Evolutionary conservation across 2,888 invertebrate species (phyloP), one percentile per base, ranked within the genome.

Genomic region (Aproaerema taeniolella): DNA sequence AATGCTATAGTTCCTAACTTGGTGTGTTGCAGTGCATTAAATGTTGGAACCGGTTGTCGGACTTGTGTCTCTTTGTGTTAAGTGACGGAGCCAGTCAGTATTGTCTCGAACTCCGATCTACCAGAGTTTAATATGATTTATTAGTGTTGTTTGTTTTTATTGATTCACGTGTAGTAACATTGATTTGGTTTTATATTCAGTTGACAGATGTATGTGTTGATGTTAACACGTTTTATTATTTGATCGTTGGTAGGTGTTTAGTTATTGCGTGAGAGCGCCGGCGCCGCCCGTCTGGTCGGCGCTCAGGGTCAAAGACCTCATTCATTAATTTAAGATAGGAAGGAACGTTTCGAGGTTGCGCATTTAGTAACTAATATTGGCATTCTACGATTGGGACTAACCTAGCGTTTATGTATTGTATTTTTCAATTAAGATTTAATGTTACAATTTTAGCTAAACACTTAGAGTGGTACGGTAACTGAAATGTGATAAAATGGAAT

Each of bases 301-400:
- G 85, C 82, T 79, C 67, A 75, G 65, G 82, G 78, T 78, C 76
- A 45, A 61, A 61, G 78, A 79, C 81, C 80, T 75, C 78, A 62
- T 74, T 76, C 78, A 73, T 79, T 79, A 71, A 68, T 78, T 65
- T 81, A 79, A 78, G 77, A 65, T 74, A 78, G 64, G 59, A 58
- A 54, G 66, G 65, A 78, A 72, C 79, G 79, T 75, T 74, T 75
- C 74, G 70, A 76, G 70, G 80, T 83, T 79, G 78, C 80, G 81
- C 83, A 76, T 83, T 80, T 82, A 79, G 81, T 83, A 74, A 81
- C 85, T 81, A 79, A 85, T 83, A 86, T 86, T 85, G 86, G 87
- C 87, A 87, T 87, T 85, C 81, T 85, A 83, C 83, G 85, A 86
- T 87, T 86, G 87, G 87, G 87, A 87, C 87, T 87, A 87, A 87